Percentiles rank a stretch among this genome's conserved stretches.
Evolutionary conservation across 2,888 invertebrate species (phyloP).

Genomic region (Rhamphomyia laevipes): DNA sequence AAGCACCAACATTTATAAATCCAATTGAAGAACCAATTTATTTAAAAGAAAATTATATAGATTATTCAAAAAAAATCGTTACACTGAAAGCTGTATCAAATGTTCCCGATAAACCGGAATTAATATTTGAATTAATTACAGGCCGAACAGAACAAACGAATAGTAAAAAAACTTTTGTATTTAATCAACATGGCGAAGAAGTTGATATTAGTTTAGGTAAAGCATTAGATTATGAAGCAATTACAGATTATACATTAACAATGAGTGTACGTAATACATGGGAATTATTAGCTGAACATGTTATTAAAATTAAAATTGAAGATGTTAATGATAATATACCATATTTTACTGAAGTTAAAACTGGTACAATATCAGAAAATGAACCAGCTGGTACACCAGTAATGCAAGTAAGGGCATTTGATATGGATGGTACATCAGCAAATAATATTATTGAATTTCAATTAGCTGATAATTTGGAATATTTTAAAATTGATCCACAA

Average conservation of each 20-base stretch:
- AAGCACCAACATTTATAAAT: slow-evolving; percentile 62
- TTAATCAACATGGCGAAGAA: slow-evolving; percentile 54
- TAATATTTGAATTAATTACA: slow-evolving; percentile 67
- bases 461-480: slow-evolving; percentile 52
- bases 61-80: slow-evolving; percentile 58
- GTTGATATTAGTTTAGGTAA: slow-evolving; percentile 67
- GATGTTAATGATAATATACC: slow-evolving; percentile 90
- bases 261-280: slow-evolving; percentile 73
- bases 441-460: slow-evolving; percentile 76
- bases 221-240: slow-evolving; percentile 71
- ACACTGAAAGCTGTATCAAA: slow-evolving; percentile 67
- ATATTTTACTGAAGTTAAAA: slow-evolving; percentile 67
- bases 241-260: slow-evolving; percentile 71
- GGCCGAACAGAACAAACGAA: slow-evolving; percentile 81
- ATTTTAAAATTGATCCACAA: slow-evolving; percentile 71
- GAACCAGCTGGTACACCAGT: slow-evolving; percentile 72
- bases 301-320: slow-evolving; percentile 63
- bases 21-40: slow-evolving; percentile 42
- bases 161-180: slow-evolving; percentile 62
- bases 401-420: slow-evolving; percentile 75
- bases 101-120: slow-evolving; percentile 57
- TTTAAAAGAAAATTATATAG: slow-evolving; percentile 61
- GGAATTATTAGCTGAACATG: slow-evolving; percentile 65
- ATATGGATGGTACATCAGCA: slow-evolving; percentile 70
- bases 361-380: slow-evolving; percentile 76